phyloP scores from a whole-genome alignment of 2,113 vertebrate species.

The Mesembrinibis cayennensis region DNA sequence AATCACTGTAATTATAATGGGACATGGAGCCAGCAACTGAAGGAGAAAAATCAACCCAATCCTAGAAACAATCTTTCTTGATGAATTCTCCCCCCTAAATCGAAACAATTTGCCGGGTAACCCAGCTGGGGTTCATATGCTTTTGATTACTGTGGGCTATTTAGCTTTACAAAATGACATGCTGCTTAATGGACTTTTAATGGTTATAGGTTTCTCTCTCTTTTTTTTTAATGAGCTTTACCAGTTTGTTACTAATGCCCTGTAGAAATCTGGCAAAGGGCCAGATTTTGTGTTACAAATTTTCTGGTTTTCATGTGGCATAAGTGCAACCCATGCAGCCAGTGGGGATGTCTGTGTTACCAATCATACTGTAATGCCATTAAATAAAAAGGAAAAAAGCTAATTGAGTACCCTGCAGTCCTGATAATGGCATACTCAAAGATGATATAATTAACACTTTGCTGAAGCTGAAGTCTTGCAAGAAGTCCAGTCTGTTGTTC shows the following conservation, averaged over 20 bases:
- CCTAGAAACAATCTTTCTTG: constrained; percentile 92
- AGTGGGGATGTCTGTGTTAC: constrained; percentile 69
- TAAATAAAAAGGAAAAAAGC: constrained; percentile 36
- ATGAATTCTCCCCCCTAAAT: constrained; percentile 95
- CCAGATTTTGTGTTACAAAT: constrained; percentile 89
- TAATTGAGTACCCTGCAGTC: constrained; percentile 51
- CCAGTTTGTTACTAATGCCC: constrained; percentile 99
- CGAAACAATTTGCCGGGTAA: constrained; percentile 95
- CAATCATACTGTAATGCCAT: constrained; percentile 60
- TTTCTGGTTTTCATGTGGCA: constrained; percentile 80
- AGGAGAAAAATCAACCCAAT: constrained; percentile 88
- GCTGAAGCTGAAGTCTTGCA: constrained; percentile 37
- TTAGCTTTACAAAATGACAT: constrained; percentile 99
- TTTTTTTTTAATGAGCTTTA: constrained; percentile 95
- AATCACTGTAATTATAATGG: constrained; percentile 85
- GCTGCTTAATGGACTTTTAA: constrained; percentile 99
- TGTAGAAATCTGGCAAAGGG: constrained; percentile 91
- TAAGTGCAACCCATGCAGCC: constrained; percentile 80
- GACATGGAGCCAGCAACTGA: constrained; percentile 79
- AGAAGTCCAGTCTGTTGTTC: constrained; percentile 1
- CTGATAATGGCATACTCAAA: not conserved
- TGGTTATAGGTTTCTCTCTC: constrained; percentile 98
- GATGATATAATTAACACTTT: constrained; percentile 49
- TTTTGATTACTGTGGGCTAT: constrained; percentile 99
- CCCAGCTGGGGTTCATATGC: constrained; percentile 99